phyloP scores from a whole-genome alignment of 1,140 invertebrate species.

The Euglossa dilemma region DNA sequence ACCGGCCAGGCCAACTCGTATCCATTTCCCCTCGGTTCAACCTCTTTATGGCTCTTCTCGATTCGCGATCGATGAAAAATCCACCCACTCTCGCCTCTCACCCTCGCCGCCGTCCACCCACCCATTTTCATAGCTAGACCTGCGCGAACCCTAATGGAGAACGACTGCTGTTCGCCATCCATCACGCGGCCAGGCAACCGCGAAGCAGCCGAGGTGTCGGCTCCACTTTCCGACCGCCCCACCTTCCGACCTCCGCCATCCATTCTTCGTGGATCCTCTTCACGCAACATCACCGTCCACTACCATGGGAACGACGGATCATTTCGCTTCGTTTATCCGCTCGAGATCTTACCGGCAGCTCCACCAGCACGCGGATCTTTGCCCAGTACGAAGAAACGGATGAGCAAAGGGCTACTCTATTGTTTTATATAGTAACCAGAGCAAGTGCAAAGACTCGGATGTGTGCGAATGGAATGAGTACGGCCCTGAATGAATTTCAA shows the following conservation, averaged over 20 bases:
- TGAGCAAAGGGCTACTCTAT: no score
- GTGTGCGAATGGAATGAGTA: no score
- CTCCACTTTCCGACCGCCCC: slow-evolving; percentile 30
- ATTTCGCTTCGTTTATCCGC: slow-evolving; percentile 1
- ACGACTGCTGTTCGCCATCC: slow-evolving; percentile 52
- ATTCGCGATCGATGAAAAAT: slow-evolving; percentile 68
- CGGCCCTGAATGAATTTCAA: no score
- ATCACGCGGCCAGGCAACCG: slow-evolving; percentile 48
- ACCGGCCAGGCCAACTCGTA: not conserved
- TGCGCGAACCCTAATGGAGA: slow-evolving; percentile 23
- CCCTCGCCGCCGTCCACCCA: slow-evolving; percentile 73
- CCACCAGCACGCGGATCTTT: no score
- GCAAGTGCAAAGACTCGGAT: no score
- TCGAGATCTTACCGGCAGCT: not conserved
- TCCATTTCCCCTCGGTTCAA: slow-evolving; percentile 29
- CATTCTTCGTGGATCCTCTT: slow-evolving; percentile 28
- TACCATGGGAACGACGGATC: slow-evolving; percentile 23
- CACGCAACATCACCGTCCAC: not conserved
- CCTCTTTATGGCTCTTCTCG: slow-evolving; percentile 45
- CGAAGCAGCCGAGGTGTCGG: slow-evolving; percentile 29
- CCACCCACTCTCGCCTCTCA: slow-evolving; percentile 68
- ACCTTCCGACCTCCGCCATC: slow-evolving; percentile 36
- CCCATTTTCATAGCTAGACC: slow-evolving; percentile 61
- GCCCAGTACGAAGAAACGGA: no score
- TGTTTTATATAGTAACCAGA: no score